phyloP scores from a whole-genome alignment of 2,113 vertebrate species.

The Cyprinodon brontotheroides region DNA sequence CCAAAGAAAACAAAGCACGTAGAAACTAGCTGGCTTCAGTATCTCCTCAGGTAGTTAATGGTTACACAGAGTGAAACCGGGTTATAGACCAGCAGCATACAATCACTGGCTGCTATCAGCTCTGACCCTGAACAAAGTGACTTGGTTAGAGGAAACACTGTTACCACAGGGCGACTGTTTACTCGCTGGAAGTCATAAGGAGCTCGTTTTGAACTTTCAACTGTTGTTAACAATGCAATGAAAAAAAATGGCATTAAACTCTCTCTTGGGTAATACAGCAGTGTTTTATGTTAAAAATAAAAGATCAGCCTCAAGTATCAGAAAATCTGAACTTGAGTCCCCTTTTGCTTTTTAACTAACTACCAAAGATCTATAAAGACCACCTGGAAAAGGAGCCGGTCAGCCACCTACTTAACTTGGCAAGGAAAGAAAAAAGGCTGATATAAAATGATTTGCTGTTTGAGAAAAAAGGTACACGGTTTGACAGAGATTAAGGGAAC shows the following conservation, averaged over 20 bases:
- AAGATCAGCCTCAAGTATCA: neutral
- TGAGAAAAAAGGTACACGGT: neutral
- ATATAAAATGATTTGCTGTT: neutral
- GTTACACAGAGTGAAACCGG: constrained; percentile 85
- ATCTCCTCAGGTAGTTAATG: constrained; percentile 81
- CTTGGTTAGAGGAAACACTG: constrained; percentile 34
- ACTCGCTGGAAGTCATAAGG: constrained; percentile 6
- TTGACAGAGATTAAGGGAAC: neutral
- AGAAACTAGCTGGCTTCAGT: constrained; percentile 61
- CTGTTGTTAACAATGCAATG: constrained; percentile 12
- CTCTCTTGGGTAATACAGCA: neutral
- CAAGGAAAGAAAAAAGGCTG: neutral
- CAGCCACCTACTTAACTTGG: neutral
- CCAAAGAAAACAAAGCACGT: constrained; percentile 11
- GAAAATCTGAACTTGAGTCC: constrained; percentile 7
- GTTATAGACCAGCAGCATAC: constrained; percentile 62
- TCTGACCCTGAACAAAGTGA: constrained; percentile 56
- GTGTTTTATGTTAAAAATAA: neutral
- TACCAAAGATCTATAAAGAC: constrained; percentile 5
- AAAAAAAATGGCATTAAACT: constrained; percentile 22
- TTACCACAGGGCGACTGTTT: neutral
- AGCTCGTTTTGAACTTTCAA: constrained; percentile 46
- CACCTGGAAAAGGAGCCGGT: neutral
- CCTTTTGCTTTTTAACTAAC: constrained; percentile 23
- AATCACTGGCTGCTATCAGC: constrained; percentile 55